phyloP scores from a whole-genome alignment of 2,113 vertebrate species.

The Nothobranchius furzeri region DNA sequence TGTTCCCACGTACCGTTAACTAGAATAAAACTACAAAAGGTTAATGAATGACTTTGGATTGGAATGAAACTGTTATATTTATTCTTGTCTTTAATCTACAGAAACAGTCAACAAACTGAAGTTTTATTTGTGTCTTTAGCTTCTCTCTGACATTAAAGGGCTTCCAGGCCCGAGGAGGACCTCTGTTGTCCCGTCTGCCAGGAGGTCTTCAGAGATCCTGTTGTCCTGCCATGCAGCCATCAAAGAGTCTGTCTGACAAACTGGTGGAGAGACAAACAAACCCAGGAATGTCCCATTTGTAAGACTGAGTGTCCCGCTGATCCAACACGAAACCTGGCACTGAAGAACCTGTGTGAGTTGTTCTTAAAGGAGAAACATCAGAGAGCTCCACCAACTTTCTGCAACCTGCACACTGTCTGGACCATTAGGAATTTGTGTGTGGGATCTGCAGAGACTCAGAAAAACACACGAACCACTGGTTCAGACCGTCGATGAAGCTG shows the following conservation, averaged over 20 bases:
- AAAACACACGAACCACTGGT: not conserved
- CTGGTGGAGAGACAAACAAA: not conserved
- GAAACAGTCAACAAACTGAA: too few relatives aligned
- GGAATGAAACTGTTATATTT: too few relatives aligned
- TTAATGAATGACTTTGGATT: too few relatives aligned
- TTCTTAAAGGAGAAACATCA: not conserved
- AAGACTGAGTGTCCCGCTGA: not conserved
- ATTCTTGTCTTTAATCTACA: too few relatives aligned
- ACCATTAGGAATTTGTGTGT: conserved; percentile 20
- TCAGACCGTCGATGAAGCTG: conserved; percentile 17
- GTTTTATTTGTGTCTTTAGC: not conserved
- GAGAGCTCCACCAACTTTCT: not conserved
- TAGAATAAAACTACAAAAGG: too few relatives aligned
- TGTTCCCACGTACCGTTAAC: too few relatives aligned
- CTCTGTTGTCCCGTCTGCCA: conserved; percentile 1
- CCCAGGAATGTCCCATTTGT: not conserved
- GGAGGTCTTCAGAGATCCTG: conserved; percentile 4
- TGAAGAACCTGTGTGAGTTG: conserved; percentile 1
- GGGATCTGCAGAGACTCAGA: conserved; percentile 5
- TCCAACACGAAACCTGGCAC: not conserved
- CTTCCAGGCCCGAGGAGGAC: not conserved
- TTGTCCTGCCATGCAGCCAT: not conserved
- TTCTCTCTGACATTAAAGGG: not conserved
- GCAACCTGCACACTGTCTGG: not conserved
- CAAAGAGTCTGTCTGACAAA: not conserved